These are phyloP conservation scores for Leptura quadrifasciata DNA, from an alignment of 2,888 invertebrate species.

Conservation along the genomic window DNA sequence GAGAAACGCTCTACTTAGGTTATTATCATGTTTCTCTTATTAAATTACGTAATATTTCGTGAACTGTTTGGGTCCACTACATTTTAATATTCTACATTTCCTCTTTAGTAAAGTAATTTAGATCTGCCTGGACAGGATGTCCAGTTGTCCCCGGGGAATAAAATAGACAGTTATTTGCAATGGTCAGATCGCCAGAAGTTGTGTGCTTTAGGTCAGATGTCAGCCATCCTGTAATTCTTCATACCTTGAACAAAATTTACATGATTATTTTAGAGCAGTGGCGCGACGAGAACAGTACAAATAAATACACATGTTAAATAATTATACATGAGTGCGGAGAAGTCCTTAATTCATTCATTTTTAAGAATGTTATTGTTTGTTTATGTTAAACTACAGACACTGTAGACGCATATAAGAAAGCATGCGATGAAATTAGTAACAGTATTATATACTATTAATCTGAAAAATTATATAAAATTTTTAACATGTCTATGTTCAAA, in stretches of 20 bases:
- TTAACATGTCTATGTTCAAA: too few relatives aligned
- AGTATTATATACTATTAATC: too few relatives aligned
- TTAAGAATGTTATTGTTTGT: too few relatives aligned
- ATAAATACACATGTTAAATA: too few relatives aligned
- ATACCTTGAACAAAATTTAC: conserved; percentile 31
- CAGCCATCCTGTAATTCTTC: conserved; percentile 41
- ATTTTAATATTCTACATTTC: conserved; percentile 42
- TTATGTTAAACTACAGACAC: too few relatives aligned
- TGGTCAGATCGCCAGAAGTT: conserved; percentile 21
- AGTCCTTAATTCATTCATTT: too few relatives aligned
- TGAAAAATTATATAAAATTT: too few relatives aligned
- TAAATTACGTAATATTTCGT: conserved; percentile 46
- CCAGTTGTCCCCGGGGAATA: conserved; percentile 14
- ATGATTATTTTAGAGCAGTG: conserved; percentile 11
- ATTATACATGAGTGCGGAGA: too few relatives aligned
- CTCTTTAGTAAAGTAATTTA: conserved; percentile 41
- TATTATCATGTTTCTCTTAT: conserved; percentile 42
- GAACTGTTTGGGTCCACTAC: conserved; percentile 36
- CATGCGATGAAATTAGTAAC: too few relatives aligned
- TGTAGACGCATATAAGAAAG: too few relatives aligned
- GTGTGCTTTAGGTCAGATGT: conserved; percentile 36
- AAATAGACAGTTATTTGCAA: conserved; percentile 39
- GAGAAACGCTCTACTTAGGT: conserved; percentile 2
- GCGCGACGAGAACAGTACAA: background rate
- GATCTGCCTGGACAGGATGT: background rate